phyloP scores from a whole-genome alignment of 2,113 vertebrate genomes.

The Myxocyprinus asiaticus region DNA sequence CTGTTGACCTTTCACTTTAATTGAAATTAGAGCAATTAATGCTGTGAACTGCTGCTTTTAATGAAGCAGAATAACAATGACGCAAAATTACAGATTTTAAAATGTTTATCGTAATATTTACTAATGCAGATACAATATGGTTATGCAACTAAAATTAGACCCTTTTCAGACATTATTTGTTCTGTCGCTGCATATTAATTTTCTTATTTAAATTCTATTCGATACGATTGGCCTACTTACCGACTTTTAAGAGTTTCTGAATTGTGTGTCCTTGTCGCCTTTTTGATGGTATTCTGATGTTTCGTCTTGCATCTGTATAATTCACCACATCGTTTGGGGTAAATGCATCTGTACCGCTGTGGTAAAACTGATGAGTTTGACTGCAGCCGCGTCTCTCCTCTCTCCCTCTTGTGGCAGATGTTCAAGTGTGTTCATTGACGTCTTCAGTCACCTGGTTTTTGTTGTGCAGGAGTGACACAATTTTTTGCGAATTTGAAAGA shows the following conservation, averaged over 20 bases:
- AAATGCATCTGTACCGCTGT: not conserved
- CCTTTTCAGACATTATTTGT: too few relatives aligned
- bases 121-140: too few relatives aligned
- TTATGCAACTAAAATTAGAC: too few relatives aligned
- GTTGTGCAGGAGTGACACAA: not conserved
- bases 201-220: not conserved
- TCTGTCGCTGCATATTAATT: not conserved
- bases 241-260: not conserved
- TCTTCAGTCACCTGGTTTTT: not conserved
- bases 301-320: not conserved
- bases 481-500: too few relatives aligned
- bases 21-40: too few relatives aligned
- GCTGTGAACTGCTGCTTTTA: too few relatives aligned
- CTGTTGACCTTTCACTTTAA: too few relatives aligned
- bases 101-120: too few relatives aligned
- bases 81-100: too few relatives aligned
- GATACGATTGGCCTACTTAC: not conserved
- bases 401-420: slow-evolving; percentile 25
- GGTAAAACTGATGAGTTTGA: not conserved
- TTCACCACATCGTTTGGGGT: not conserved
- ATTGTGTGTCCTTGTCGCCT: not conserved
- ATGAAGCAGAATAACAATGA: not conserved
- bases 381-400: not conserved
- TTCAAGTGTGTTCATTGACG: not conserved
- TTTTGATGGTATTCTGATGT: not conserved